Percentiles rank a stretch among this genome's conserved stretches.
Conservation (phyloP, 92 coral and sea anemone species). For the Plumapathes pennacea region DNA sequence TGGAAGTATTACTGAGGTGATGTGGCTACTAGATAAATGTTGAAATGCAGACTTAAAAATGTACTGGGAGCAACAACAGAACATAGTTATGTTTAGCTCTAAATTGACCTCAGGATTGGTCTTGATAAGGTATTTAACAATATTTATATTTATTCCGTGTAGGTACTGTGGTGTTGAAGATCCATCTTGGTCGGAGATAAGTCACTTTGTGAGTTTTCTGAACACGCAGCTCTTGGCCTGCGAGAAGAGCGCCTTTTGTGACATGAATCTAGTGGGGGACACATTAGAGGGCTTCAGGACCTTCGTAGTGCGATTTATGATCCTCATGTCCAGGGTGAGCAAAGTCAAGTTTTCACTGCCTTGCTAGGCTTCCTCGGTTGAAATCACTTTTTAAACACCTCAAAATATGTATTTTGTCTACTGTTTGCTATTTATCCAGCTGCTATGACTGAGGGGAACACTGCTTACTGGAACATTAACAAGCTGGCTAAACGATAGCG, state of each 20-base stretch:
- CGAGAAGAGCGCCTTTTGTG: conserved; percentile 71
- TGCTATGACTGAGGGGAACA: no score
- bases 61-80: no score
- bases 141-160: conserved; percentile 1
- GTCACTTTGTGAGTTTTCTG: conserved; percentile 79
- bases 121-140: neutral
- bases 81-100: no score
- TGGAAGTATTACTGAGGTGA: conserved; percentile 48
- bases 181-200: conserved; percentile 87
- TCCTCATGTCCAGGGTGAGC: conserved; percentile 84
- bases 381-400: no score
- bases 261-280: conserved; percentile 45
- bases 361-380: no score
- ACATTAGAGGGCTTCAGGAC: conserved; percentile 60
- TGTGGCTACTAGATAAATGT: neutral
- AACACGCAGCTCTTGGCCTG: conserved; percentile 82
- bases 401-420: no score
- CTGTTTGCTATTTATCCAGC: no score
- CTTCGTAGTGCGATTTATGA: conserved; percentile 80
- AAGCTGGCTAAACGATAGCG: no score
- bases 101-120: no score
- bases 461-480: no score
- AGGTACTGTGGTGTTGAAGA: conserved; percentile 83
- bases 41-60: no score
- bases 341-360: neutral